Conservation (phyloP, 2,888 invertebrate genomes). For the Heliconius charithonia region DNA sequence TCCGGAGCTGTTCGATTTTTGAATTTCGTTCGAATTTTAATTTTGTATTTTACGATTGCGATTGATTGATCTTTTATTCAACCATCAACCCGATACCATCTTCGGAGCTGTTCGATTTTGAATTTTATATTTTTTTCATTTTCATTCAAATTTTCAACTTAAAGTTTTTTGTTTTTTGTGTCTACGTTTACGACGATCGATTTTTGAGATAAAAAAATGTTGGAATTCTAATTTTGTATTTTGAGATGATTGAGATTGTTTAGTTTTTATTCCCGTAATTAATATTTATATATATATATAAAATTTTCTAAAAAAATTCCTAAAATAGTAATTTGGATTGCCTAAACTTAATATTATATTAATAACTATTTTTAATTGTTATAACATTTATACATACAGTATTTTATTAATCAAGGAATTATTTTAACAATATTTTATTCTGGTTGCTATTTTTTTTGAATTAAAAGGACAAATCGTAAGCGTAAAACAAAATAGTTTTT, state of each 20-base stretch:
- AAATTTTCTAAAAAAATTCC: too few relatives aligned
- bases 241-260: background rate
- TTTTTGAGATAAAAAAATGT: background rate
- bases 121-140: conserved; percentile 29
- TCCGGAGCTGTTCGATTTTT: conserved; percentile 77
- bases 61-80: background rate
- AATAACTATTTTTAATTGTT: too few relatives aligned
- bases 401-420: too few relatives aligned
- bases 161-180: background rate
- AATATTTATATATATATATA: background rate
- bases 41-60: background rate
- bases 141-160: background rate
- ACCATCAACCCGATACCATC: conserved; percentile 71
- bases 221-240: background rate
- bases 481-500: background rate
- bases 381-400: too few relatives aligned
- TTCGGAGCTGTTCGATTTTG: conserved; percentile 75
- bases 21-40: conserved; percentile 34
- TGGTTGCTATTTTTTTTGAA: too few relatives aligned
- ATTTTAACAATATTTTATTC: too few relatives aligned
- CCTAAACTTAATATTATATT: too few relatives aligned
- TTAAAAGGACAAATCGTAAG: background rate
- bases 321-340: too few relatives aligned
- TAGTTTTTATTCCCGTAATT: background rate
- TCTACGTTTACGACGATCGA: background rate